Evolutionary conservation across 1,140 invertebrate species (phyloP), one percentile per base, ranked within the genome.

Genomic region (Coelopa frigida): DNA sequence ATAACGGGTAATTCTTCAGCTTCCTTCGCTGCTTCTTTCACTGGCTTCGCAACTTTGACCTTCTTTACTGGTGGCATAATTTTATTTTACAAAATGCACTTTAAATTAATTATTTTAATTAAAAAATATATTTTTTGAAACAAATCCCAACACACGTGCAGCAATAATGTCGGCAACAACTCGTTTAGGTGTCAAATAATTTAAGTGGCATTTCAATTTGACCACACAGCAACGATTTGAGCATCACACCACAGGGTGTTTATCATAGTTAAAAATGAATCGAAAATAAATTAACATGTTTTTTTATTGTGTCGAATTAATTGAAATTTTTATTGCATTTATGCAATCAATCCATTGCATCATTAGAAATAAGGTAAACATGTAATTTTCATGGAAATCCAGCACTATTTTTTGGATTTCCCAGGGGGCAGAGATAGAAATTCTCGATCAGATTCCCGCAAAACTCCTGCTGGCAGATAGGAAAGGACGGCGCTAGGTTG

Each of bases 1-100:
- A 66, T 49, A 5, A 62, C 62, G 7, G 20, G 15, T 37, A 22
- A 26, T 14, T 18, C 20, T 14, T 5, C 27, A 4, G 3, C 14
- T 15, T 17, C 15, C 14, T 12, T 3, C 4, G 5, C 17, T 23
- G 21, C 27, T 11, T 31, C 11, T 31, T 32, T 32, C 5, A 20
- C 18, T 10, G 41, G 33, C 33, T 43, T 43, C 14, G n/a, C 33
- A 10, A n/a, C 6, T 21, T 43, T 43, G 21, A 32, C 27, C 33
- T 43, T 43, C 7, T 29, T 43, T 21, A 43, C 41, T 29, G 41
- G 41, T 20, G 41, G 10, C 41, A 43, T 43, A n/a, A n/a, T n/a
- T n/a, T n/a, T n/a, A n/a, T 43, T 27, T 43, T 20, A 32, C 7
- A 18, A 17, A 29, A 29, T 43, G 20, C 21, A 8, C 15, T 31